phyloP scores from a whole-genome alignment of 2,797 vertebrate genomes.

The Champsocephalus gunnari region DNA sequence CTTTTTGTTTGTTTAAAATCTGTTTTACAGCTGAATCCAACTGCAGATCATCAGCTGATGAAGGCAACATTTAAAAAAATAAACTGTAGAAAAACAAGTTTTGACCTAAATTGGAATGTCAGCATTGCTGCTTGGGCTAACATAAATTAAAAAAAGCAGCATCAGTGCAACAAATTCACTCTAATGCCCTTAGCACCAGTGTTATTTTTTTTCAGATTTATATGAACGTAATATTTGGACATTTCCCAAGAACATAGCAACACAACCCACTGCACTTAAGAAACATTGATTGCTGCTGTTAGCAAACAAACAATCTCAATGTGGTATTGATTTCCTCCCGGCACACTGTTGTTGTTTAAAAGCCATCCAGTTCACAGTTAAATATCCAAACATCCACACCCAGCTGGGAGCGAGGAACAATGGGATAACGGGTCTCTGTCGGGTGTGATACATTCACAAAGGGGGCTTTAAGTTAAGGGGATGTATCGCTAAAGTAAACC shows the following conservation, averaged over 20 bases:
- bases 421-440: neutral
- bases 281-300: constrained; percentile 10
- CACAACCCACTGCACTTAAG: constrained; percentile 5
- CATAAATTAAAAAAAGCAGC: neutral
- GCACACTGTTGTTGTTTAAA: neutral
- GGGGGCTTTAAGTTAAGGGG: neutral
- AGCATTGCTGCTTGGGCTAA: neutral
- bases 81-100: neutral
- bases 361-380: constrained; percentile 5
- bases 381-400: constrained; percentile 1
- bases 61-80: neutral
- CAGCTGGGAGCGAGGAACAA: neutral
- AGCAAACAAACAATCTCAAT: neutral
- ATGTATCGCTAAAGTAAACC: neutral
- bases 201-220: neutral
- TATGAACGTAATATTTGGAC: constrained; percentile 10
- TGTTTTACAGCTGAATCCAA: neutral
- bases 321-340: neutral
- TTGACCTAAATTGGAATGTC: neutral
- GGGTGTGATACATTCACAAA: neutral
- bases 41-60: neutral
- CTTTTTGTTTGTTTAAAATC: constrained; percentile 8
- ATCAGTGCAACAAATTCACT: neutral
- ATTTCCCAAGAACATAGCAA: neutral
- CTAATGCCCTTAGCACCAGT: neutral